A percentile compares a stretch with the other conserved stretches of the same genome.
Evolutionary conservation across 2,113 vertebrate species (phyloP).

Genomic region (Megatriorchis doriae): DNA sequence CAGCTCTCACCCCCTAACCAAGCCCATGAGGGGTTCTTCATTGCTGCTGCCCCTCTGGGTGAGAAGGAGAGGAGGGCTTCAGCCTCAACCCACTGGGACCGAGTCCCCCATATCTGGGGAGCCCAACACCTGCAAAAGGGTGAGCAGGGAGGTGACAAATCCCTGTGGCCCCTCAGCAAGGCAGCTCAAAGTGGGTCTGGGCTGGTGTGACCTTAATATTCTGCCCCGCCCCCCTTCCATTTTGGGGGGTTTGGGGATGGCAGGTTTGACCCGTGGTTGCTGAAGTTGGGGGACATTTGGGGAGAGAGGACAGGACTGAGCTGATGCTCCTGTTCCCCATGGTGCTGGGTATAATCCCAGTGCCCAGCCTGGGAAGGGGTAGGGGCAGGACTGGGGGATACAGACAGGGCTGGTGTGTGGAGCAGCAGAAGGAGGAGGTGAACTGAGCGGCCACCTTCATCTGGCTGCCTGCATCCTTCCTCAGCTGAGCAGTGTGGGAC

Average conservation of each 20-base stretch:
- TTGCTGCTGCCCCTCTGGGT: background rate
- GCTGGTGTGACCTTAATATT: background rate
- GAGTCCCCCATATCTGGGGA: background rate
- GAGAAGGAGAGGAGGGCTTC: background rate
- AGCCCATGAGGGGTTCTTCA: fast-evolving
- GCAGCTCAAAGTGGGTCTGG: background rate
- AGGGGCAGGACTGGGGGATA: background rate
- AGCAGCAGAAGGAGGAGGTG: background rate
- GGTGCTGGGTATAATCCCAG: background rate
- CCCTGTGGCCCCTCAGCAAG: background rate
- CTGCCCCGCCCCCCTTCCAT: no score
- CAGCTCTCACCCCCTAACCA: no score
- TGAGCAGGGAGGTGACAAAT: background rate
- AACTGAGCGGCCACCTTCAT: fast-evolving
- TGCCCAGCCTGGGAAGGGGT: background rate
- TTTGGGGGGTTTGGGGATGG: background rate
- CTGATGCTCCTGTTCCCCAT: background rate
- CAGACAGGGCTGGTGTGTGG: background rate
- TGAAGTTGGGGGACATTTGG: background rate
- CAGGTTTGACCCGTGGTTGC: background rate
- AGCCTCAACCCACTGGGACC: background rate
- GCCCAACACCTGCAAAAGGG: background rate
- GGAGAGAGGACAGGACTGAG: background rate
- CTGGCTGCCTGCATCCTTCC: background rate
- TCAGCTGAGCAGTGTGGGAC: background rate